Evolutionary conservation across 1,140 invertebrate genomes (phyloP), one percentile per base, ranked within the genome.

Genomic region (Drosophila obscura): DNA sequence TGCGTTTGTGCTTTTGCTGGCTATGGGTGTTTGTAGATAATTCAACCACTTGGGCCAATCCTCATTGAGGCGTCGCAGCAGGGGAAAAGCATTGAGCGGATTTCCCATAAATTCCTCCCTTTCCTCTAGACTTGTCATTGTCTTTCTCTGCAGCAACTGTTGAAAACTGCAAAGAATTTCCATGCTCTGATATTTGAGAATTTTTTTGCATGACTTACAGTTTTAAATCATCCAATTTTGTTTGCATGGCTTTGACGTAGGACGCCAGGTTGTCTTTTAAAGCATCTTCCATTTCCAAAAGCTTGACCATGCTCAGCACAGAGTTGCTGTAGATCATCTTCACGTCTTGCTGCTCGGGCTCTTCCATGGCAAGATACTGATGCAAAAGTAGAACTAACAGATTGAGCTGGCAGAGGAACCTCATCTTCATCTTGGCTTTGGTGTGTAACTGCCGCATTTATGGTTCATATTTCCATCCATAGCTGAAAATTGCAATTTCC

Each of bases 21-120:
- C 26, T 22, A 58, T 71, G 5, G 39, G 51, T 1, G 31, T 2
- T 16, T 61, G 35, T 1, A 82, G 19, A 57, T 82, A 79, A 9
- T 28, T 19, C 2, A 83, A n/a, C 80, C 56, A 69, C 15, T 79
- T 75, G 19, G 75, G 75, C 80, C 80, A 82, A 56, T 82, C 80
- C 28, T 83, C 53, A 6, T 75, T 66, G 5, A 83, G 43, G 0
- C 80, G 44, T n/a, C 75, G 35, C 0, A 82, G 28, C 11, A 82
- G 15, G 0, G 48, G 16, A 39, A 53, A 83, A 2, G 60, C 69
- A 58, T 83, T 79, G 2, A 83, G 43, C 0, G 80, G 80, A 63
- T 83, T 82, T 13, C 43, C 53, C 24, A 82, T 19, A 35, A 57
- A 79, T 9, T 71, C 49, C 24, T 79, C 75, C 6, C 50, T 62